These are phyloP conservation scores for Camponotus floridanus DNA, from an alignment of 1,140 invertebrate genomes.

Conservation along the genomic window DNA sequence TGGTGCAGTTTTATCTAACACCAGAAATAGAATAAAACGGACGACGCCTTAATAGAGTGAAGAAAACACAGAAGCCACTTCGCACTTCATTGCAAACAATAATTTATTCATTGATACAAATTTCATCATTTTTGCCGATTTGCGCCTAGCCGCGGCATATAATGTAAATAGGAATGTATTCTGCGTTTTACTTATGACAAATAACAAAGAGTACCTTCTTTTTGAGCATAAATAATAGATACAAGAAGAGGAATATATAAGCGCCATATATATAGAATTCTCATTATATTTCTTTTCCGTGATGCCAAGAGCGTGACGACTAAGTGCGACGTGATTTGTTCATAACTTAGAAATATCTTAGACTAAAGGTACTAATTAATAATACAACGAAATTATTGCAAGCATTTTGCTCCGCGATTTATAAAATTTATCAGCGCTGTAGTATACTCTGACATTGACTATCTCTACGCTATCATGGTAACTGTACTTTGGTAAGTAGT, in stretches of 20 bases:
- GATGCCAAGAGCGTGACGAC: constrained; percentile 38
- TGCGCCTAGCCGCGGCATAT: constrained; percentile 37
- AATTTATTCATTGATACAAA: constrained; percentile 77
- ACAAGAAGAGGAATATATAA: constrained; percentile 32
- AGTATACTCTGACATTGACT: constrained; percentile 67
- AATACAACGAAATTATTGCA: constrained; percentile 73
- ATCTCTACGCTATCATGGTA: constrained; percentile 68
- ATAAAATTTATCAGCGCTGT: constrained; percentile 68
- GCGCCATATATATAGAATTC: constrained; percentile 48
- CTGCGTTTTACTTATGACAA: constrained; percentile 43
- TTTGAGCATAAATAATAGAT: constrained; percentile 55
- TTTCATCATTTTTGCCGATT: constrained; percentile 47
- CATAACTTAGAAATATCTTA: constrained; percentile 66
- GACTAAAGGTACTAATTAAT: constrained; percentile 68
- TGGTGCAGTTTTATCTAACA: constrained; percentile 84
- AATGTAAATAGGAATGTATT: constrained; percentile 67
- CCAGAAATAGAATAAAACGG: constrained; percentile 65
- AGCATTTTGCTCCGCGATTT: constrained; percentile 64
- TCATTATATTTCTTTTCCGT: constrained; percentile 46
- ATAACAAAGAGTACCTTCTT: constrained; percentile 49
- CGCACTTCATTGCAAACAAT: constrained; percentile 73
- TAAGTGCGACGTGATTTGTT: constrained; percentile 54
- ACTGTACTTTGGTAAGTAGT: constrained; percentile 72
- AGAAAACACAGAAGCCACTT: constrained; percentile 35
- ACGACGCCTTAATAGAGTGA: constrained; percentile 77